phyloP scores from a whole-genome alignment of 1,140 invertebrate species.

The Gyrodactylus bullatarudis region DNA sequence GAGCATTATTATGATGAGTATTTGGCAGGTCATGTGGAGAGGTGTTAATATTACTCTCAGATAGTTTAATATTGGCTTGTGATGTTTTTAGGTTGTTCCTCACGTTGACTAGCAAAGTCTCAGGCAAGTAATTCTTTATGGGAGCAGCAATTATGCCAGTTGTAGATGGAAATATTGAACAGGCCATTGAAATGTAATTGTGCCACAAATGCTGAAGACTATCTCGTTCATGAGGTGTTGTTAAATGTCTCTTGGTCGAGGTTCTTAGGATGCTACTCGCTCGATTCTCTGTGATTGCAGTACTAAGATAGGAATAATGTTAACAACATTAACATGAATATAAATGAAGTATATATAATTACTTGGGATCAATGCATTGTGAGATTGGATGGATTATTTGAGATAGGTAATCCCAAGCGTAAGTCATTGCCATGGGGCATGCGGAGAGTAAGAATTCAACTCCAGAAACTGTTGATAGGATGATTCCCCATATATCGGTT shows the following conservation, averaged over 20 bases:
- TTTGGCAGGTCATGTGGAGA: too few relatives aligned
- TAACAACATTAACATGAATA: too few relatives aligned
- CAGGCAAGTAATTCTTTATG: neutral
- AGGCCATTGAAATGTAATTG: neutral
- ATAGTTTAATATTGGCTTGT: too few relatives aligned
- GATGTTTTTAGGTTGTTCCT: too few relatives aligned
- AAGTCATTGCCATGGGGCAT: slow-evolving; percentile 43
- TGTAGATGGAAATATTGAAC: neutral
- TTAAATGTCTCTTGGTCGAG: neutral
- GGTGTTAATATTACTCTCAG: too few relatives aligned
- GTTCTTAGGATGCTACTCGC: neutral
- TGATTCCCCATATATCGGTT: neutral
- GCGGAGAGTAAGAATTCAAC: slow-evolving; percentile 29
- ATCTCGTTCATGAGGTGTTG: slow-evolving; percentile 1
- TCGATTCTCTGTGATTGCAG: slow-evolving; percentile 1
- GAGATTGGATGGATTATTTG: slow-evolving; percentile 53
- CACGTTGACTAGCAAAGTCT: neutral
- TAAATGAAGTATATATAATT: too few relatives aligned
- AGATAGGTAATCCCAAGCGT: slow-evolving; percentile 79
- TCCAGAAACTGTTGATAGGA: slow-evolving; percentile 13
- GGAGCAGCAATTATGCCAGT: neutral
- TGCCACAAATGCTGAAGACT: neutral
- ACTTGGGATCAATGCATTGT: slow-evolving; percentile 64
- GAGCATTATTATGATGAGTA: neutral
- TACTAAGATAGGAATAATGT: neutral